Base-by-base conservation (phyloP, 2,888 invertebrate species). In the Epistrophe grossulariae region DNA sequence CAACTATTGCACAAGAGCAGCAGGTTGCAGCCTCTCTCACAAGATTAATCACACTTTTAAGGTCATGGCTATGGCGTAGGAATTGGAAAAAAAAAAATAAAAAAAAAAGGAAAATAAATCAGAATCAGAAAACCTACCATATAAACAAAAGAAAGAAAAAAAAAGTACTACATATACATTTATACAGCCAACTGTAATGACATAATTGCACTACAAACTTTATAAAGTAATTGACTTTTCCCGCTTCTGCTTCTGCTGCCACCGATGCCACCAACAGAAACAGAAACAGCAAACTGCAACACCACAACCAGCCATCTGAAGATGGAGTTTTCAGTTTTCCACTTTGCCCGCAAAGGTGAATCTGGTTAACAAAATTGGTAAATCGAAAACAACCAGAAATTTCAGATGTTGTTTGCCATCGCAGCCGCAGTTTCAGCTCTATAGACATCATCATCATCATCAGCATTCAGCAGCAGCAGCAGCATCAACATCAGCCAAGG, bases 161-260 rank as follows among this genome's bases (percentile, higher is more conserved):
- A 60, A 70, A 62, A 55, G 70, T 35, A 64, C 19, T 76, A 52
- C 64, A 76, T 66, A 62, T 3, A 31, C 24, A 15, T 24, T 24
- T 3, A 4, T 50, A 10, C 59, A 79, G 28, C 66, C 45, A 55
- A 72, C 57, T 72, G 79, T 87, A 87, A 87, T 87, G 87, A 87
- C 87, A 87, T 87, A 87, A 87, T 87, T 87, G 83, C 79, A 72
- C 83, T 79, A 73, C 60, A 87, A 82, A 79, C 87, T 76, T 87
- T 79, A 76, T 72, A 83, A 79, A 87, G 87, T 83, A 87, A 87
- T 87, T 87, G 82, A 87, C 87, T 87, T 87, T 87, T 83, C 76
- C 79, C 87, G 87, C 87, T 82, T 66, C 74, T 71, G 83, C 83
- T 82, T 45, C 74, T 50, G 70, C 59, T n/a, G 79, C 64, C 17